These are phyloP conservation scores for Alentia gelatinosa DNA, from an alignment of 2,888 invertebrate species.

Conservation along the genomic window DNA sequence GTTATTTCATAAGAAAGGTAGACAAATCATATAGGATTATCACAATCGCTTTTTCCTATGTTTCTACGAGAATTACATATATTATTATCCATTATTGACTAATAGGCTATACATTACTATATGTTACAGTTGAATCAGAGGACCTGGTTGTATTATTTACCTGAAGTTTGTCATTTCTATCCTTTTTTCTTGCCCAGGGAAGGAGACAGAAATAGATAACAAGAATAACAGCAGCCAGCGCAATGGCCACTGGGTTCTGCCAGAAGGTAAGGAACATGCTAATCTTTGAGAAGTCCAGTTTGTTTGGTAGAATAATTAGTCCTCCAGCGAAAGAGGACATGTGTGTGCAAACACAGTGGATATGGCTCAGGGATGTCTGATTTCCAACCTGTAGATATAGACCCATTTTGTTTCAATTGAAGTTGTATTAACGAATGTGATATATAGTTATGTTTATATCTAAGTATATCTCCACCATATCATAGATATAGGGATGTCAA, in stretches of 20 bases:
- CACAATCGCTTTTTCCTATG: no score
- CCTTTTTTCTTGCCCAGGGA: slow-evolving; percentile 55
- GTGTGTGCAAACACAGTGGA: slow-evolving; percentile 58
- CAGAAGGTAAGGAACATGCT: slow-evolving; percentile 49
- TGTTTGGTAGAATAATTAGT: slow-evolving; percentile 57
- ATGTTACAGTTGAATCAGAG: not conserved
- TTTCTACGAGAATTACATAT: no score
- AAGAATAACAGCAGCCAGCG: slow-evolving; percentile 4
- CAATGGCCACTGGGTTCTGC: slow-evolving; percentile 59
- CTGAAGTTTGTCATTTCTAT: not conserved
- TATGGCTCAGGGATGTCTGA: not conserved
- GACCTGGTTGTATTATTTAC: not conserved
- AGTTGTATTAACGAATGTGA: no score
- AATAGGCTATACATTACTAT: no score
- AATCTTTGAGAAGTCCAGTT: slow-evolving; percentile 55
- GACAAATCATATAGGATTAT: no score
- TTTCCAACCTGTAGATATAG: slow-evolving; percentile 4
- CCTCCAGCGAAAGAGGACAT: slow-evolving; percentile 55
- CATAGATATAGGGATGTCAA: no score
- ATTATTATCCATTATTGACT: no score
- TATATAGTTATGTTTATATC: no score
- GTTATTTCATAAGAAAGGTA: no score
- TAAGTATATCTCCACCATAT: no score
- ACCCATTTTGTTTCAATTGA: no score
- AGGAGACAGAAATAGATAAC: slow-evolving; percentile 41